Base-by-base conservation (phyloP, 2,888 invertebrate genomes). In the Atethmia centrago region DNA sequence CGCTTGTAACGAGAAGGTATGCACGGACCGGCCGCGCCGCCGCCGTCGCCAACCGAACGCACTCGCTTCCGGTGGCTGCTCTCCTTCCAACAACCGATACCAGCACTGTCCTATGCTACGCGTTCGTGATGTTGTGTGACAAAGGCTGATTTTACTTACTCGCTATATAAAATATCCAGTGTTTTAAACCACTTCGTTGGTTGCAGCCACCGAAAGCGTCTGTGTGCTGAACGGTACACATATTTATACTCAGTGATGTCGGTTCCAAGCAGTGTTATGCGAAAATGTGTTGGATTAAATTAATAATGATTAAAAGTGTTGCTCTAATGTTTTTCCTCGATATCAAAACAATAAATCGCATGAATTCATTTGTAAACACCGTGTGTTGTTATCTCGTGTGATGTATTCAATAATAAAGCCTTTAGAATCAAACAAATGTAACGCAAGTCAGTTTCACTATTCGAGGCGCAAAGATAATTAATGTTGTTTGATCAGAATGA, bases 1-100 rank as follows among this genome's bases (percentile, higher is more conserved):
- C 95, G 95, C 95, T 95, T 95, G 93, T 91, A 89, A 93, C 95
- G 94, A 95, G 95, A 95, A 96, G 96, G 96, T 96, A 95, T 92
- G 92, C 94, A 89, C 91, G 90, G 81, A 88, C 84, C 87, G 88
- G 88, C 87, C 86, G 88, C 85, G 85, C 84, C 82, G 71, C 82
- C 82, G 83, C 83, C 86, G 88, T 82, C 87, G 84, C 77, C 87
- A 86, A 87, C 86, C 72, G 84, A 85, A 85, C 93, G 93, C 93
- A 93, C 89, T 91, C 92, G 93, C 93, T 95, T 94, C 95, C 95
- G 95, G 95, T 94, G 93, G 90, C 93, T 93, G 93, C 92, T 93
- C 94, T 93, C 93, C 89, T 90, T 91, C 82, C 88, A 90, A 87
- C 85, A 73, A 77, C 77, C 83, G 80, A 85, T 86, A 71, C 67